These are phyloP conservation scores for Pseudanteris insignis DNA, from an alignment of 2,888 invertebrate species.

Conservation along the genomic window DNA sequence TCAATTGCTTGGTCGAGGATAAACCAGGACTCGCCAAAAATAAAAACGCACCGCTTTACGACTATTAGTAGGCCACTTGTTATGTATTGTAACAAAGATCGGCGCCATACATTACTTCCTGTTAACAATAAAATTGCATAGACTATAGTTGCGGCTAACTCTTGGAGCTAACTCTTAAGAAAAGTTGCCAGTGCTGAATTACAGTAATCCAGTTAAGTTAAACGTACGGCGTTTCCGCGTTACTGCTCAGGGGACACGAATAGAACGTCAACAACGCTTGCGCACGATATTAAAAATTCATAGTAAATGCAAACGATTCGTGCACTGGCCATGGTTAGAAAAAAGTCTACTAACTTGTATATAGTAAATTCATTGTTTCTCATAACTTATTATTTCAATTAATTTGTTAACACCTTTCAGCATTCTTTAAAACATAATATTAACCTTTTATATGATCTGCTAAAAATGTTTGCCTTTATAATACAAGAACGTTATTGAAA, in stretches of 20 bases:
- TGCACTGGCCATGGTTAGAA: too few relatives aligned
- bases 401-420: too few relatives aligned
- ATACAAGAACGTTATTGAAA: too few relatives aligned
- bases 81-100: constrained; percentile 28
- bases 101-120: constrained; percentile 32
- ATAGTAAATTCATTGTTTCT: too few relatives aligned
- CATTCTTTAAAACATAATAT: too few relatives aligned
- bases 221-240: constrained; percentile 38
- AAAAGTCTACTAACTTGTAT: too few relatives aligned
- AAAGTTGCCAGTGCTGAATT: constrained; percentile 35
- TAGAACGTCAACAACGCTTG: constrained; percentile 23
- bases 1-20: constrained; percentile 14
- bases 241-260: constrained; percentile 23
- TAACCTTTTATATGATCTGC: too few relatives aligned
- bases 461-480: too few relatives aligned
- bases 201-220: constrained; percentile 40
- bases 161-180: constrained; percentile 25
- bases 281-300: constrained; percentile 27
- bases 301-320: constrained; percentile 17
- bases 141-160: constrained; percentile 29
- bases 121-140: constrained; percentile 39
- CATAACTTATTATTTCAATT: too few relatives aligned
- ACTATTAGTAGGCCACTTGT: constrained; percentile 38
- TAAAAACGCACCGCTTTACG: constrained; percentile 33
- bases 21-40: constrained; percentile 22